phyloP scores from a whole-genome alignment of 2,797 vertebrate species.

The Glyptemys insculpta region DNA sequence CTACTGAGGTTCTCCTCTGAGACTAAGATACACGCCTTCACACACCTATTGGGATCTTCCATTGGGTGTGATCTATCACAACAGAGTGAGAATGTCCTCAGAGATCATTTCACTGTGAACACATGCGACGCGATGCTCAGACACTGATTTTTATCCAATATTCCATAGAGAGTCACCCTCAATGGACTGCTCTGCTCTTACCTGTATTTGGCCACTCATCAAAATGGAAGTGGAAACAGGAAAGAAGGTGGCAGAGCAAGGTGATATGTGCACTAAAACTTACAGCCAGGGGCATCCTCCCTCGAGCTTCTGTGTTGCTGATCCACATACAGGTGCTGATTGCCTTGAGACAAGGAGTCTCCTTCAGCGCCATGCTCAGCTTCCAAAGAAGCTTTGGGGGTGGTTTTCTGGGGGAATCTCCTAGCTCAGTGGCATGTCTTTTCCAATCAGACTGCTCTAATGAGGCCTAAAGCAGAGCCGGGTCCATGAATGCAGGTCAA shows the following conservation, averaged over 20 bases:
- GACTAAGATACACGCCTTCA: too few species aligned
- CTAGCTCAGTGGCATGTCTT: not conserved
- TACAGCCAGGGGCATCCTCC: not conserved
- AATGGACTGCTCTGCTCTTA: not conserved
- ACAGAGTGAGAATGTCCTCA: not conserved
- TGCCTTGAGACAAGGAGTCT: not conserved
- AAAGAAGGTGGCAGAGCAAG: not conserved
- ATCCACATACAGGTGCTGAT: not conserved
- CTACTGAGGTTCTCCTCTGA: too few species aligned
- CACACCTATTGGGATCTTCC: too few species aligned
- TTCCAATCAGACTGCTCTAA: not conserved
- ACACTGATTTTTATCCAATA: rapidly evolving
- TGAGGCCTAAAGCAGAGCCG: not conserved
- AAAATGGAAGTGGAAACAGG: not conserved
- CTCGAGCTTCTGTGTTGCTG: rapidly evolving
- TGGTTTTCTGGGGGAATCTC: not conserved
- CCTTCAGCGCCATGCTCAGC: not conserved
- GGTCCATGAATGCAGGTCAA: not conserved
- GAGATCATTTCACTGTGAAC: rapidly evolving
- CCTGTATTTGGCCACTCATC: rapidly evolving
- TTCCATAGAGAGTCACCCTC: not conserved
- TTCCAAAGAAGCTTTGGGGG: not conserved
- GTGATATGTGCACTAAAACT: not conserved
- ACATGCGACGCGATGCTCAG: not conserved
- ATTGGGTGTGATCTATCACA: too few species aligned